Evolutionary conservation across 2,113 vertebrate species (phyloP), one percentile per base, ranked within the genome.

Genomic region (Pomatorhinus ruficollis): DNA sequence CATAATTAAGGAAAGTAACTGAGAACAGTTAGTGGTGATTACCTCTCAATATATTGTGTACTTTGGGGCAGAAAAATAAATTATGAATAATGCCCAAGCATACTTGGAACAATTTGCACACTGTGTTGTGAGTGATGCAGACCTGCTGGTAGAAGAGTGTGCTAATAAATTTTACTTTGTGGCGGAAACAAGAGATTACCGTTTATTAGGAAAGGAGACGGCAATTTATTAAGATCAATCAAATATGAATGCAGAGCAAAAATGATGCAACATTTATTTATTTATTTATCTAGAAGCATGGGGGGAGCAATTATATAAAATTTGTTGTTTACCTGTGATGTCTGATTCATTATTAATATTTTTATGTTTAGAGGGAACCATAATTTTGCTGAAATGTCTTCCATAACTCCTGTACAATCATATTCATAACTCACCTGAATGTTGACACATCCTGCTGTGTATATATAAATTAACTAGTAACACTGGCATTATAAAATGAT

Each of bases 341-440:
- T 93, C 97, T 97, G 96, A 97, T 96, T 97, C 96, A 97, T 97
- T 95, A 96, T 95, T 95, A 95, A 95, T 97, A 94, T 89, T 95
- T 98, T 97, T 95, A 93, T 94, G 89, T 94, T 97, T 95, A 94
- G 93, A 93, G 70, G 94, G 95, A 97, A 96, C 95, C 96, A 94
- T 97, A 94, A 96, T 97, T 97, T 97, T 96, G 85, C 96, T 94
- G 96, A 96, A 96, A 89, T 95, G 94, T 96, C 97, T 97, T 97
- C 93, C 84, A 72, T 94, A 97, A 94, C 89, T 97, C 92, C 84
- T 71, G 75, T 94, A 78, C 91, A 91, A 95, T 97, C 89, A 68
- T 89, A 92, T 96, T 97, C 94, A 75, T 96, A 97, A 97, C 94
- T 97, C 95, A 97, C 96, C 90, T 93, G 94, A 96, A 97, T 95